Base-by-base conservation (phyloP, 1,140 invertebrate genomes). In the Nomia melanderi region DNA sequence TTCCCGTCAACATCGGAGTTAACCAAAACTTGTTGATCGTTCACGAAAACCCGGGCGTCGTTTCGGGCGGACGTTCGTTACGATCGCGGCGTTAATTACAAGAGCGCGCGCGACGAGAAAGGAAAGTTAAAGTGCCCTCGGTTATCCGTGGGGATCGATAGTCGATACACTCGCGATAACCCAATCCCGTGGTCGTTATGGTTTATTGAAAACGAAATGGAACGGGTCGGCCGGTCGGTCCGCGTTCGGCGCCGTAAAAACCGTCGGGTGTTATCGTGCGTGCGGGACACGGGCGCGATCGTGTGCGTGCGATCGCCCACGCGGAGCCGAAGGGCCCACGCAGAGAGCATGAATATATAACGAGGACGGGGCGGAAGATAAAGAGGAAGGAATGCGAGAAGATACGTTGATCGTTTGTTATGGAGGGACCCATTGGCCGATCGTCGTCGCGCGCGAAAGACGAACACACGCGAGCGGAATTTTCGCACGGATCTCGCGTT, bases 301-400 rank as follows among this genome's bases (percentile, higher is more conserved):
- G 64, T 33, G 50, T 72, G 69, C 41, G 79, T 41, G 67, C 53
- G 50, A 41, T 29, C 81, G 76, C 81, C 84, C 69, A 86, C 84
- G 56, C 71, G 29, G 36, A 36, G 54, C 50, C 53, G 59, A 79
- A 65, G 74, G 77, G 73, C 85, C 84, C 85, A 86, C 78, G 80
- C 85, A 77, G 60, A 77, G 60, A 85, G 78, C 79, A 69, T 56
- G 53, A 78, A 56, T 65, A 78, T 47, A 64, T 59, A 71, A 83
- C 63, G 69, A 70, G 74, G 53, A 72, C 73, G 56, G n/a, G 39
- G 12, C 56, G 47, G 36, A 64, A 76, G 64, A 75, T 67, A 62
- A 62, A 59, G 56, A 72, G 54, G 36, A 66, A 69, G 56, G 36
- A 76, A 75, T 41, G 73, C 31, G 41, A 50, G 56, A 41, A 56